Conservation (phyloP, 1,140 invertebrate species). For the Zaprionus tsacasi region DNA sequence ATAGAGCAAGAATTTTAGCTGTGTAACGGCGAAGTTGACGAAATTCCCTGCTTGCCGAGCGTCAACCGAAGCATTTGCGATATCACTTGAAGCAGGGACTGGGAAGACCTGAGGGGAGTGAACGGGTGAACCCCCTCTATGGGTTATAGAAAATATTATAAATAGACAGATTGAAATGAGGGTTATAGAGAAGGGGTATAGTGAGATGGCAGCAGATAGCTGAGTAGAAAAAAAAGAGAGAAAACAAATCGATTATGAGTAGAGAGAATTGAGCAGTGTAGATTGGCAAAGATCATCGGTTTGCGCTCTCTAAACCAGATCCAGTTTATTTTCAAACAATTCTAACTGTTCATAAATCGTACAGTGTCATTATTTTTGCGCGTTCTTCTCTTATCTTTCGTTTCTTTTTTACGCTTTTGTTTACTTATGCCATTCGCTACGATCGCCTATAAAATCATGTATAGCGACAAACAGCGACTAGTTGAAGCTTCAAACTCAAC, state of each 20-base stretch:
- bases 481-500: conserved; percentile 8
- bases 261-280: too few species aligned
- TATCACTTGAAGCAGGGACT: neutral
- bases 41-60: neutral
- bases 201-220: neutral
- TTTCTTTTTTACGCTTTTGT: neutral
- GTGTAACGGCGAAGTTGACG: neutral
- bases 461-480: neutral
- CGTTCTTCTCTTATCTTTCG: neutral
- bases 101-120: neutral
- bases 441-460: conserved; percentile 16
- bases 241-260: too few species aligned
- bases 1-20: neutral
- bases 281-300: too few species aligned
- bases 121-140: too few species aligned
- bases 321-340: neutral
- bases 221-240: neutral
- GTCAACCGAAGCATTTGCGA: neutral
- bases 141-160: too few species aligned
- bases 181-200: neutral
- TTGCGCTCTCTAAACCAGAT: too few species aligned
- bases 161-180: neutral
- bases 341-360: neutral
- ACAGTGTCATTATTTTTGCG: neutral
- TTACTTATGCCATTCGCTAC: neutral